Conservation (phyloP, 2,888 invertebrate species). For the Drosophila eohydei region DNA sequence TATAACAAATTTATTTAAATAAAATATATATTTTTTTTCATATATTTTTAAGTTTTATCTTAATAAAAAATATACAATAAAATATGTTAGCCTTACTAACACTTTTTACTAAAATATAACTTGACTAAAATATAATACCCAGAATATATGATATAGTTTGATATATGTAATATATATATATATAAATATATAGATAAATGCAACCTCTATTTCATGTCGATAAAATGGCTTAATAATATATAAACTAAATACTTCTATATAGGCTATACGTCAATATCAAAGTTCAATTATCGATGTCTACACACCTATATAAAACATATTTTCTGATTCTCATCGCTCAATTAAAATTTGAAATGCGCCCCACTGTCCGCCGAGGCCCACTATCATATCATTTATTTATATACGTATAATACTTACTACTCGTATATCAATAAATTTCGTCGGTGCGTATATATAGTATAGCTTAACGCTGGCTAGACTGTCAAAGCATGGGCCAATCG, state of each 20-base stretch:
- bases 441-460: slow-evolving; percentile 6
- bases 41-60: too few species aligned
- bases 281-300: too few species aligned
- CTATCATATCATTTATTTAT: slow-evolving; percentile 16
- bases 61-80: too few species aligned
- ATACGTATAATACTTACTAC: background rate
- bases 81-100: too few species aligned
- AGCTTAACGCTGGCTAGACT: background rate
- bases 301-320: background rate
- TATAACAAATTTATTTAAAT: too few species aligned
- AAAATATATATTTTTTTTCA: too few species aligned
- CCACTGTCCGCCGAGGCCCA: slow-evolving; percentile 34
- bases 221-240: background rate
- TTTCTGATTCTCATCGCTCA: background rate
- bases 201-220: background rate
- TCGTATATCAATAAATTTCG: slow-evolving; percentile 8
- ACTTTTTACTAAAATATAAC: too few species aligned
- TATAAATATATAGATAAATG: too few species aligned
- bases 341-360: background rate
- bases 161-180: too few species aligned
- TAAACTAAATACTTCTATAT: background rate
- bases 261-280: background rate
- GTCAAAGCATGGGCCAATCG: background rate
- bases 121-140: too few species aligned
- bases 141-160: too few species aligned